Evolutionary conservation across 2,113 vertebrate genomes (phyloP).

Genomic region (Dromaius novaehollandiae): DNA sequence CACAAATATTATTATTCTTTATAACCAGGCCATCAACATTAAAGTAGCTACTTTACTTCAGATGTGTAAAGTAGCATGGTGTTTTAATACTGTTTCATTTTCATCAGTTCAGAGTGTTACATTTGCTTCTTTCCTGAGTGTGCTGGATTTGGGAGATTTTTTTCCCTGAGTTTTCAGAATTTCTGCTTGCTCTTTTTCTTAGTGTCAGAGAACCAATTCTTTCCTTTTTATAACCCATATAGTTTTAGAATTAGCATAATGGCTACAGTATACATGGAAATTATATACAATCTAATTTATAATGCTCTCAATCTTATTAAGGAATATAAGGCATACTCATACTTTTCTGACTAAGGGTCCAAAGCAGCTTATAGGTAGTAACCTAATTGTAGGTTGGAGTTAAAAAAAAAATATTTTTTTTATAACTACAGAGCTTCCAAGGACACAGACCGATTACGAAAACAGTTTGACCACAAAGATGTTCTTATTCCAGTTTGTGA

Average conservation of each 20-base stretch:
- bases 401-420: neutral
- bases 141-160: neutral
- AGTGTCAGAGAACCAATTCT: neutral
- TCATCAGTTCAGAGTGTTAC: conserved; percentile 19
- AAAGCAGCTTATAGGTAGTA: neutral
- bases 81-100: conserved; percentile 54
- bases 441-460: conserved; percentile 92
- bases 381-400: neutral
- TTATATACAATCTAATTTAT: conserved; percentile 34
- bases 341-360: neutral
- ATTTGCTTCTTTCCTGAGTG: conserved; percentile 39
- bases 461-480: conserved; percentile 96
- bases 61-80: neutral
- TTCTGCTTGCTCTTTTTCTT: conserved; percentile 10
- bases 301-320: conserved; percentile 39
- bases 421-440: conserved; percentile 85
- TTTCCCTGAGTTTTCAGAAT: neutral
- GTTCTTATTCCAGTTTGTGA: conserved; percentile 97
- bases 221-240: conserved; percentile 16
- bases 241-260: conserved; percentile 53
- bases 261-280: neutral
- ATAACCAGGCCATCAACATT: conserved; percentile 18
- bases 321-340: neutral
- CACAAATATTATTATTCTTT: conserved; percentile 40
- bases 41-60: conserved; percentile 37